These are phyloP conservation scores for Apodemus speciosus DNA, from an alignment of 2,113 vertebrate species.

Conservation along the genomic window DNA sequence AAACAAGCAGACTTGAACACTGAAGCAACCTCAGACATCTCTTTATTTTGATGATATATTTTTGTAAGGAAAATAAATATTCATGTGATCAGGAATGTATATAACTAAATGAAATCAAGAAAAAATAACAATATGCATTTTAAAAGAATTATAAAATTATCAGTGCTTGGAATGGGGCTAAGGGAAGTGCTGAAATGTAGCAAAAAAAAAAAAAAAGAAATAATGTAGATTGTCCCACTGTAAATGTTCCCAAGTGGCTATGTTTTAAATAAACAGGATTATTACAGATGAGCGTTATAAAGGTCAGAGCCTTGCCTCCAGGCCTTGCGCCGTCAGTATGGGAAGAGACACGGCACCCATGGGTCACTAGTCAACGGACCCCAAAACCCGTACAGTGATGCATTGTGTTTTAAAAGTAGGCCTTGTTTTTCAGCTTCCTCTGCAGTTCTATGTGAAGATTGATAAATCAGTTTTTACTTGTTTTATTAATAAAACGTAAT, in stretches of 20 bases:
- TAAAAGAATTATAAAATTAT: conserved; percentile 81
- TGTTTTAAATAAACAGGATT: conserved; percentile 81
- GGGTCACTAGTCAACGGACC: conserved; percentile 85
- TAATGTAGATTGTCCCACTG: conserved; percentile 85
- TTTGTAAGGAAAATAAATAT: conserved; percentile 84
- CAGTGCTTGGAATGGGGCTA: conserved; percentile 84
- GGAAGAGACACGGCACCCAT: conserved; percentile 83
- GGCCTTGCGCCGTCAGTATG: conserved; percentile 84
- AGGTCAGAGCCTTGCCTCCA: conserved; percentile 85
- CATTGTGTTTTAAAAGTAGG: conserved; percentile 88
- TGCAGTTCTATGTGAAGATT: conserved; percentile 95
- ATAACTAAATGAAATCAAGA: conserved; percentile 83
- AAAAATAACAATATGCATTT: conserved; percentile 82
- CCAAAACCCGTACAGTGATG: conserved; percentile 90
- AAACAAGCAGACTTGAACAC: conserved; percentile 87
- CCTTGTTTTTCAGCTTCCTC: conserved; percentile 93
- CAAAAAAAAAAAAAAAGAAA: conserved; percentile 76
- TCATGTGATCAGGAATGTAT: conserved; percentile 85
- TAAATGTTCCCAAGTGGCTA: conserved; percentile 88
- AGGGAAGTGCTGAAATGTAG: conserved; percentile 83
- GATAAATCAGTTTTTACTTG: conserved; percentile 93
- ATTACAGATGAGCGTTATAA: conserved; percentile 87
- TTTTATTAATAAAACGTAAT: conserved; percentile 95
- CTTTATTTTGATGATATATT: conserved; percentile 86
- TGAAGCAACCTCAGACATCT: conserved; percentile 90